phyloP scores from a whole-genome alignment of 2,797 vertebrate genomes.

The Crenichthys baileyi region DNA sequence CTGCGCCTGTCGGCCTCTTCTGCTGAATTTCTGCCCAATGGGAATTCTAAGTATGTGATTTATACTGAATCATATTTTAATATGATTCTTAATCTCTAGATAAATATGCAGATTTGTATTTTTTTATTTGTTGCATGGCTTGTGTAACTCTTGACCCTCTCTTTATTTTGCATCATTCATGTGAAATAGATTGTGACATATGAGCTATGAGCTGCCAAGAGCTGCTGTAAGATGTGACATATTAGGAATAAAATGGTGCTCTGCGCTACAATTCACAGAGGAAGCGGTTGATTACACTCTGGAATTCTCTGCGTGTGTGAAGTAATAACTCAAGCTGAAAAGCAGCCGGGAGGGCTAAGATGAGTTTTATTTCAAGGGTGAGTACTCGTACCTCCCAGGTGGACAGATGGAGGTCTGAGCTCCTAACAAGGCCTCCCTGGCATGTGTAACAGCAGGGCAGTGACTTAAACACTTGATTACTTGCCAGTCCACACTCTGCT shows the following conservation, averaged over 20 bases:
- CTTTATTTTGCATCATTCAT: conserved; percentile 27
- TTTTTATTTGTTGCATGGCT: conserved; percentile 1
- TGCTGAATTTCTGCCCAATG: conserved; percentile 64
- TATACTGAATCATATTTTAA: conserved; percentile 8
- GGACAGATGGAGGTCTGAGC: conserved; percentile 69
- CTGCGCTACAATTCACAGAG: conserved; percentile 25
- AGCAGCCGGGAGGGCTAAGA: conserved; percentile 22
- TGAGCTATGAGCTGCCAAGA: conserved; percentile 39
- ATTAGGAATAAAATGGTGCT: conserved; percentile 49
- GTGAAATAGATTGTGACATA: conserved; percentile 40
- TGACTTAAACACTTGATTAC: conserved; percentile 63
- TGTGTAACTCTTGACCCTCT: conserved; percentile 12
- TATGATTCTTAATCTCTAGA: conserved; percentile 2
- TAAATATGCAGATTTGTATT: neutral
- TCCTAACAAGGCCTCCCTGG: conserved; percentile 58
- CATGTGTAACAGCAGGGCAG: conserved; percentile 38
- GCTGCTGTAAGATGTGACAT: conserved; percentile 55
- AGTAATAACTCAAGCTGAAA: conserved; percentile 22
- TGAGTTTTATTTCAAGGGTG: conserved; percentile 41
- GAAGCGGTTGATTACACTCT: conserved; percentile 39
- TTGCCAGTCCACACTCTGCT: conserved; percentile 32
- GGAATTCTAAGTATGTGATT: conserved; percentile 68
- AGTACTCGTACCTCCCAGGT: conserved; percentile 39
- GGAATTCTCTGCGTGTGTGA: conserved; percentile 22
- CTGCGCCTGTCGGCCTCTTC: conserved; percentile 60